A percentile compares a stretch with the other conserved stretches of the same genome.
Evolutionary conservation across 1,140 invertebrate species (phyloP).

Genomic region (Bombus pascuorum): DNA sequence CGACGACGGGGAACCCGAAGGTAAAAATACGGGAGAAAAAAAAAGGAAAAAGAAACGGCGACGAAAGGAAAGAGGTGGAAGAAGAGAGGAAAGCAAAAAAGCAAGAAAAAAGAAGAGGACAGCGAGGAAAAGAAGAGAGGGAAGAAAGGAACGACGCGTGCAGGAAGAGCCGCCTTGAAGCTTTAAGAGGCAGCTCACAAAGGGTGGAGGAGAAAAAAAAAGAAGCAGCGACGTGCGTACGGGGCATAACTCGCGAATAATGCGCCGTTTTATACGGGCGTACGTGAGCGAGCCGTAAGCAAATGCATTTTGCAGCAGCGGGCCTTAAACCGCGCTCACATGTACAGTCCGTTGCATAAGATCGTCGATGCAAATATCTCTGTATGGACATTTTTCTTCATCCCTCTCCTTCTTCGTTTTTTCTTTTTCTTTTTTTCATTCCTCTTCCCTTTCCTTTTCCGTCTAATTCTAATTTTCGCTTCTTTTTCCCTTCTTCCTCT

Average conservation of each 20-base stretch:
- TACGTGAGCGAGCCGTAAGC: slow-evolving; percentile 64
- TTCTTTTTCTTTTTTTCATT: too few relatives aligned
- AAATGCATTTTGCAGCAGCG: slow-evolving; percentile 60
- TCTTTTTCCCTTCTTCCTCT: too few relatives aligned
- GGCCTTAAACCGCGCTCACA: slow-evolving; percentile 47
- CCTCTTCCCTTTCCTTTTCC: too few relatives aligned
- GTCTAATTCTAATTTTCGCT: too few relatives aligned
- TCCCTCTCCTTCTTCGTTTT: too few relatives aligned
- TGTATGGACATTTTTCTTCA: too few relatives aligned
- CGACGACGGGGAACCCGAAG: slow-evolving; percentile 5
- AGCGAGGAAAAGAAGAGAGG: not conserved
- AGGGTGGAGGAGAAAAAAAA: slow-evolving; percentile 32
- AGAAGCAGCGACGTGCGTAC: slow-evolving; percentile 59
- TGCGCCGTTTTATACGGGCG: slow-evolving; percentile 65
- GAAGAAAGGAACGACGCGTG: slow-evolving; percentile 40
- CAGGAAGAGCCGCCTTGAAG: slow-evolving; percentile 50
- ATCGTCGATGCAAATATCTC: not conserved
- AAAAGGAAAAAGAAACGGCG: not conserved
- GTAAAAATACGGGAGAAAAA: slow-evolving; percentile 1
- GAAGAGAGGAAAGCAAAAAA: not conserved
- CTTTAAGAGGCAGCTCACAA: slow-evolving; percentile 59
- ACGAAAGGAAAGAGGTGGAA: not conserved
- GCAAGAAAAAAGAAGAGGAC: not conserved
- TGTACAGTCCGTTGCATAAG: not conserved
- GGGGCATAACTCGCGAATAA: slow-evolving; percentile 66